Conservation (phyloP, 1,140 invertebrate genomes). For the Caerostris darwini region DNA sequence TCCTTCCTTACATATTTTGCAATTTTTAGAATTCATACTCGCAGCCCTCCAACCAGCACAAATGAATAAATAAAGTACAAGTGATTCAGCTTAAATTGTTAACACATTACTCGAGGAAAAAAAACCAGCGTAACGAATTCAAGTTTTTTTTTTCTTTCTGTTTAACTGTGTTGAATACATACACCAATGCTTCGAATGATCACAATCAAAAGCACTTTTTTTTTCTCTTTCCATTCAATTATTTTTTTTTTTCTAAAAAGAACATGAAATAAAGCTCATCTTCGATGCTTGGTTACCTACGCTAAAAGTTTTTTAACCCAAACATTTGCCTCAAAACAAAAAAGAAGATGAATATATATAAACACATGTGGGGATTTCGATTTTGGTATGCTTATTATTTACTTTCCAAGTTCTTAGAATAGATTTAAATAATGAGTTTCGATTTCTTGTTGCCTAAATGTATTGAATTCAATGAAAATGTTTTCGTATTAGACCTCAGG, state of each 20-base stretch:
- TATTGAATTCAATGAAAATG: slow-evolving; percentile 33
- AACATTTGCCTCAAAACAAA: slow-evolving; percentile 13
- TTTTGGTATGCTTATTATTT: background rate
- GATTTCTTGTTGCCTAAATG: slow-evolving; percentile 38
- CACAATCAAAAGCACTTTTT: background rate
- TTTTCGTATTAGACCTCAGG: background rate
- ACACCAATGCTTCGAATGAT: background rate
- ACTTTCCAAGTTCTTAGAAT: background rate
- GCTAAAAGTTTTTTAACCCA: background rate
- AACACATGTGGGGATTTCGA: slow-evolving; percentile 5
- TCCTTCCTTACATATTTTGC: background rate
- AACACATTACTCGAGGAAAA: background rate
- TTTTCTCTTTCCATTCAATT: background rate
- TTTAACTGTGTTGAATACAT: background rate
- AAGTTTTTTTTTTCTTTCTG: background rate
- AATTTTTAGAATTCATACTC: background rate
- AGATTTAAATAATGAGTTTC: slow-evolving; percentile 43
- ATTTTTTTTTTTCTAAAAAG: background rate
- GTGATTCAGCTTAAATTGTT: background rate
- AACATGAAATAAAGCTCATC: slow-evolving; percentile 17
- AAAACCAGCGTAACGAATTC: background rate
- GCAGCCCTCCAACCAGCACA: too few relatives aligned
- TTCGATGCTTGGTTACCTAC: background rate
- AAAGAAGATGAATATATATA: background rate
- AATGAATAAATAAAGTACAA: background rate